Percentiles rank a stretch among this genome's conserved stretches.
phyloP scores from a whole-genome alignment of 2,888 invertebrate species.

The Rhabditoides inermis region DNA sequence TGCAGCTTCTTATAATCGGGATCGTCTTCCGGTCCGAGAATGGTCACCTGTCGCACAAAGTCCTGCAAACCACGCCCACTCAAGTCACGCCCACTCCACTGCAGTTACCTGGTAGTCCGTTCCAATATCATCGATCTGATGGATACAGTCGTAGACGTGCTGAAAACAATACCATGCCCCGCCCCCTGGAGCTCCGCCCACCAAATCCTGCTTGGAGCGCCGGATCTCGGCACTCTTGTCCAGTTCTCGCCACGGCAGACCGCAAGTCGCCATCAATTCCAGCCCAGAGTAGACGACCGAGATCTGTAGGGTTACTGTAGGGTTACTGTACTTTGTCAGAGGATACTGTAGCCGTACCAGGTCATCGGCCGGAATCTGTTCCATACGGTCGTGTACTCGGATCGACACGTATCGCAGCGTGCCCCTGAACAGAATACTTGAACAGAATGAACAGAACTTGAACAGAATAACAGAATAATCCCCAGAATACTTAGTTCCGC shows the following conservation, averaged over 20 bases:
- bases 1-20: conserved; percentile 33
- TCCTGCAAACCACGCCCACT: too few species aligned
- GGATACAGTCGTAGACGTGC: neutral
- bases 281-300: conserved; percentile 26
- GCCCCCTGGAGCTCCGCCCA: too few species aligned
- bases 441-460: too few species aligned
- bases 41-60: too few species aligned
- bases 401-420: conserved; percentile 42
- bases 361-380: conserved; percentile 31
- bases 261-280: conserved; percentile 15
- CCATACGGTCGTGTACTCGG: conserved; percentile 23
- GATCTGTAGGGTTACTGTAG: too few species aligned
- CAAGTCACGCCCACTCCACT: too few species aligned
- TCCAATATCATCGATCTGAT: too few species aligned
- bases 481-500: too few species aligned
- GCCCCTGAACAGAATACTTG: too few species aligned
- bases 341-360: conserved; percentile 11
- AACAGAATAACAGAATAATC: too few species aligned
- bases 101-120: too few species aligned
- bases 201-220: conserved; percentile 24
- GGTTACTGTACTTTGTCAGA: too few species aligned
- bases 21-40: conserved; percentile 20
- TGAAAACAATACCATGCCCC: conserved; percentile 6
- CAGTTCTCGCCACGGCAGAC: conserved; percentile 25
- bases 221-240: conserved; percentile 15